A percentile compares a stretch with the other conserved stretches of the same genome.
phyloP scores from a whole-genome alignment of 2,797 vertebrate genomes.

The Sphaeramia orbicularis region DNA sequence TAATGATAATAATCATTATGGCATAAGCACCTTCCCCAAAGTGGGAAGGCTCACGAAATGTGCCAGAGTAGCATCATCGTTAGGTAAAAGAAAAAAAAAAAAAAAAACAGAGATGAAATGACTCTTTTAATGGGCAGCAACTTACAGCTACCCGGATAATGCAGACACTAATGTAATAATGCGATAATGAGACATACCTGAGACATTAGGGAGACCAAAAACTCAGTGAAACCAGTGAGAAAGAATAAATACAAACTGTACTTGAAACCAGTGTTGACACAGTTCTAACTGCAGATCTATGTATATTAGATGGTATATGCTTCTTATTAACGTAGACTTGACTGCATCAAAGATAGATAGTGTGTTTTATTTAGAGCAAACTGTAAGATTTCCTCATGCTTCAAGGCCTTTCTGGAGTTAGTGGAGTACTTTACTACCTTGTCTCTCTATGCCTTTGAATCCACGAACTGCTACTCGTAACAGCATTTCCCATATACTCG shows the following conservation, averaged over 20 bases:
- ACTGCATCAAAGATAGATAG: conserved; percentile 19
- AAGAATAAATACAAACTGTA: conserved; percentile 78
- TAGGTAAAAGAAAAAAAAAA: conserved; percentile 68
- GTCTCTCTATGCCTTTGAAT: conserved; percentile 50
- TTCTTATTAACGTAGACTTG: conserved; percentile 22
- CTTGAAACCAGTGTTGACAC: conserved; percentile 62
- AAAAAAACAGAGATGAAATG: conserved; percentile 74
- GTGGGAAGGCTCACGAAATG: conserved; percentile 89
- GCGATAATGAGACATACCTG: conserved; percentile 78
- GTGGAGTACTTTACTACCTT: conserved; percentile 38
- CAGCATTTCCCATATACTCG: conserved; percentile 65
- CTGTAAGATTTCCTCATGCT: conserved; percentile 23
- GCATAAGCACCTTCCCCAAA: conserved; percentile 99
- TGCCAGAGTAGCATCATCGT: conserved; percentile 82
- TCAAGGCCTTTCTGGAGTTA: conserved; percentile 26
- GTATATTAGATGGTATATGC: conserved; percentile 11
- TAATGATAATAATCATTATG: conserved; percentile 99
- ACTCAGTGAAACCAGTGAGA: conserved; percentile 67
- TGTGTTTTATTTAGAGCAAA: conserved; percentile 44
- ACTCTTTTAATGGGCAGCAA: conserved; percentile 83
- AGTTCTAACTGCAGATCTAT: conserved; percentile 34
- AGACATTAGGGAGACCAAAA: conserved; percentile 69
- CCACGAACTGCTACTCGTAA: conserved; percentile 28
- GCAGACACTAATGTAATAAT: conserved; percentile 80
- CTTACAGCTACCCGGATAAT: conserved; percentile 77